A percentile compares a stretch with the other conserved stretches of the same genome.
These are phyloP conservation scores for Okamejei kenojei DNA, from an alignment of 2,797 vertebrate genomes.

Conservation along the genomic window DNA sequence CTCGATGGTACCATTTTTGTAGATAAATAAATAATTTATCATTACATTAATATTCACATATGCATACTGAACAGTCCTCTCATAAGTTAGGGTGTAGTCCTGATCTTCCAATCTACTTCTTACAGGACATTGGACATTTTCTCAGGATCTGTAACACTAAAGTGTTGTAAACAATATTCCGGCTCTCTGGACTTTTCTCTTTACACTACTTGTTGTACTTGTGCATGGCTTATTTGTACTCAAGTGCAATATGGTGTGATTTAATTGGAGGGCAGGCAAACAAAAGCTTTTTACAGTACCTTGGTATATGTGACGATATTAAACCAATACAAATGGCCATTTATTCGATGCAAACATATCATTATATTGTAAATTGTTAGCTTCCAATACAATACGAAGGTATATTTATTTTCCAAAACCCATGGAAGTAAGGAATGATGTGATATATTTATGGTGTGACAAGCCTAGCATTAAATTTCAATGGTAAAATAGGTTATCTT, in stretches of 20 bases:
- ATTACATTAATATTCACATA: neutral
- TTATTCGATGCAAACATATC: neutral
- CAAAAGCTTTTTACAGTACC: too few species aligned
- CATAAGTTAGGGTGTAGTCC: too few species aligned
- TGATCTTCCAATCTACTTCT: too few species aligned
- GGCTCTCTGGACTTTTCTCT: too few species aligned
- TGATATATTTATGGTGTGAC: neutral
- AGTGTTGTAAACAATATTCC: too few species aligned
- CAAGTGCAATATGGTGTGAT: too few species aligned
- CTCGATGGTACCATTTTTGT: neutral
- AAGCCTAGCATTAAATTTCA: slow-evolving; percentile 24
- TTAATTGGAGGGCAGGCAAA: too few species aligned
- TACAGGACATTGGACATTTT: too few species aligned
- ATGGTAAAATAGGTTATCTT: neutral
- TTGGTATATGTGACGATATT: too few species aligned
- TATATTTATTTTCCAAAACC: neutral
- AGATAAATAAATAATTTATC: neutral
- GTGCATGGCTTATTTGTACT: too few species aligned
- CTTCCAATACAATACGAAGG: neutral
- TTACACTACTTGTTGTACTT: too few species aligned
- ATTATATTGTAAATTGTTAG: neutral
- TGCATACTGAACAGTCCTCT: neutral
- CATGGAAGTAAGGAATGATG: neutral
- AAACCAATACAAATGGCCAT: neutral
- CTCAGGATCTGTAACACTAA: too few species aligned